Evolutionary conservation across 2,888 invertebrate species (phyloP), one percentile per base, ranked within the genome.

Genomic region (Macroteleia sp.): DNA sequence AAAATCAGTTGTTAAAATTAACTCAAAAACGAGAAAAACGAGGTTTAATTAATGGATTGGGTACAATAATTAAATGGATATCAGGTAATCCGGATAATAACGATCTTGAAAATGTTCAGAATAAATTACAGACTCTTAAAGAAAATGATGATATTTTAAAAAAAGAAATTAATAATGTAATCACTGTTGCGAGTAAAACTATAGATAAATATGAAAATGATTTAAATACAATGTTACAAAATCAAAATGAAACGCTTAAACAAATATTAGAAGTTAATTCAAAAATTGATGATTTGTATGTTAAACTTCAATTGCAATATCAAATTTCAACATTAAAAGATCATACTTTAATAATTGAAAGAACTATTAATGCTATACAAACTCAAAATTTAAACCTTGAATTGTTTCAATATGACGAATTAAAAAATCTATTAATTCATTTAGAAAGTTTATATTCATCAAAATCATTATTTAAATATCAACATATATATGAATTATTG

Each of bases 211-310:
- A 34, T 12, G 52, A 52, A 52, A 32, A 52, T n/a, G 52, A 52
- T 17, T 22, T 52, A 1, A 52, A 20, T 5, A 34, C n/a, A n/a
- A 34, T 52, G 5, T 16, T 34, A 2, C 1, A 52, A 34, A 52
- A 34, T 14, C 52, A 52, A n/a, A 52, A 52, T 16, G 20, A 52
- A 52, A 52, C 52, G 1, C 10, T n/a, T 6, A n/a, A 52, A 52
- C 25, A 34, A 52, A 8, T 52, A n/a, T 34, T 34, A 8, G 5
- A 30, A 17, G 6, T 34, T 9, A 52, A 32, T 19, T 4, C 12
- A n/a, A 17, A 34, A 52, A 52, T 52, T 14, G 34, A 52, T 20
- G 34, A 52, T 20, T 34, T 52, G 20, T 52, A 52, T 19, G 20
- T 52, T 34, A 34, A 32, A 20, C 2, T 52, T 17, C 34, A 52